Base-by-base conservation (phyloP, 2,113 vertebrate species). In the Seriola rivoliana region DNA sequence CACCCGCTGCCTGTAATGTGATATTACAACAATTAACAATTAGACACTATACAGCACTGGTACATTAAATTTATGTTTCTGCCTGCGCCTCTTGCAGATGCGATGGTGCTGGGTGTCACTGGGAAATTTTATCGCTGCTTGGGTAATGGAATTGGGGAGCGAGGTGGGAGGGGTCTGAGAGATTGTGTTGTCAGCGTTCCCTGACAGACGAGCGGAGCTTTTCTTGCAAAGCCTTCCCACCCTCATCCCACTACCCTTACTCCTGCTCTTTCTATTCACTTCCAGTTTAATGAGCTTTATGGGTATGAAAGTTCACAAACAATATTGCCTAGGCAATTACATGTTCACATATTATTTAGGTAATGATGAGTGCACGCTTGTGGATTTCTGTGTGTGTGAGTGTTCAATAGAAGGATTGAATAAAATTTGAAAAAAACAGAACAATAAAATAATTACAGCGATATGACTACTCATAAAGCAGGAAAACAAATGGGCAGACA, bases 21-120 rank as follows among this genome's bases (percentile, higher is more conserved):
- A 94, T 92, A 93, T 94, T 92, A 85, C 75, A 88, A 89, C 92
- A 93, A 93, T 94, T 91, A 93, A 85, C 87, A 92, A 92, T 93
- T 92, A 93, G 86, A 85, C 82, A 71, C 86, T 59, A 32, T 87
- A 74, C 63, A 58, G 52, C 73, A 66, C 29, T 57, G 52, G 80
- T 73, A 72, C 81, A 85, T 82, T 80, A 84, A 93, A 93, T 91
- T 89, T 90, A 93, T 85, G 90, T 86, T 88, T 93, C 81, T 85
- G 91, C 89, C 81, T 83, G 67, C 42, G 78, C 52, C 72, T 83
- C 78, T 88, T 81, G 71, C 85, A 86, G 84, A 94, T 88, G 80
- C 36, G 52, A 86, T 89, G 87, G 90, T 89, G 78, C 79, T 7
- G 80, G 84, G 84, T 92, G 88, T 93, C 91, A 93, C 74, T 82